Conservation (phyloP, 2,888 invertebrate genomes). For the Allacma fusca region DNA sequence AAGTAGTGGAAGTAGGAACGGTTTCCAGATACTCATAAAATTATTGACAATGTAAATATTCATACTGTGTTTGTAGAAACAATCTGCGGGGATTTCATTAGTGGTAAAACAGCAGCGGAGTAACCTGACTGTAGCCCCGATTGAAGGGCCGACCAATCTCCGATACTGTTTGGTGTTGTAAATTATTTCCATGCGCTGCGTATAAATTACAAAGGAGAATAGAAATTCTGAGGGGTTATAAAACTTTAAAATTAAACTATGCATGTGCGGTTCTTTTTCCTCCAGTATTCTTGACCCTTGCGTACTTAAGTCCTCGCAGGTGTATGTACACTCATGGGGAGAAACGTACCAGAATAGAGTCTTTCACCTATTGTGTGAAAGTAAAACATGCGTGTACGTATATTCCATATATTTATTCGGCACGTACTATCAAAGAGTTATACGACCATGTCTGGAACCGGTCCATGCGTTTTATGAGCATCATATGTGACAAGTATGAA, state of each 20-base stretch:
- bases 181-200: slow-evolving; percentile 11
- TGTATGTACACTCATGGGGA: no score
- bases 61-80: no score
- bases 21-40: no score
- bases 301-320: not conserved
- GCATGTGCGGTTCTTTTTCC: not conserved
- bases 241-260: slow-evolving; percentile 11
- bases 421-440: no score
- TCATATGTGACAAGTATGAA: slow-evolving; percentile 11
- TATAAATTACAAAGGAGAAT: not conserved
- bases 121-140: no score
- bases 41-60: no score
- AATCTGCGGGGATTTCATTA: no score
- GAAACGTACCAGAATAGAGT: not conserved
- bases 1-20: no score
- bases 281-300: not conserved
- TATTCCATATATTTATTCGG: not conserved
- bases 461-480: not conserved
- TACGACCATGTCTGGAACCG: no score
- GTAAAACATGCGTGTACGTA: not conserved
- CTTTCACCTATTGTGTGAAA: not conserved
- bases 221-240: slow-evolving; percentile 11
- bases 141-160: no score
- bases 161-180: slow-evolving; percentile 4
- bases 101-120: no score